Conservation (phyloP, 1,140 invertebrate species). For the Aphis craccivora region DNA sequence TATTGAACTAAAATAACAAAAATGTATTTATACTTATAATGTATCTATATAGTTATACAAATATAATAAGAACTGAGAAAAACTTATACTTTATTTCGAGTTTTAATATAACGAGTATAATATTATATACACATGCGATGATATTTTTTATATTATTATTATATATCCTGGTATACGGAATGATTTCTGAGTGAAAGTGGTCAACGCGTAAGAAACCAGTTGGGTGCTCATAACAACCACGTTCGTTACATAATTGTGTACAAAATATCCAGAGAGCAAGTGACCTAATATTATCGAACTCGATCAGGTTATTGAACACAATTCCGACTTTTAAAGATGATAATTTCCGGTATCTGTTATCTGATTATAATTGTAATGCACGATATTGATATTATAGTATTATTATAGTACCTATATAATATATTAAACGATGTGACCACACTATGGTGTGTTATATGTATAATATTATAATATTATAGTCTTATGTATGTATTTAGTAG, state of each 20-base stretch:
- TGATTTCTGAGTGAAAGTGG: constrained; percentile 56
- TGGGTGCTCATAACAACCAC: constrained; percentile 55
- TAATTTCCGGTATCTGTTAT: constrained; percentile 29
- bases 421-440: background rate
- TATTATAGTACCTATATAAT: background rate
- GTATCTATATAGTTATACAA: background rate
- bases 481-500: too few relatives aligned
- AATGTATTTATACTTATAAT: background rate
- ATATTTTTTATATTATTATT: constrained; percentile 19
- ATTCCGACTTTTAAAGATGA: constrained; percentile 20
- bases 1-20: background rate
- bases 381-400: background rate
- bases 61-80: constrained; percentile 1
- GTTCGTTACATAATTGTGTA: constrained; percentile 42
- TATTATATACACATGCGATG: background rate
- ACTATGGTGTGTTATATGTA: background rate
- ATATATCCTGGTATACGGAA: constrained; percentile 45
- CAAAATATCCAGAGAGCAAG: constrained; percentile 36
- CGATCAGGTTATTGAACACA: constrained; percentile 44
- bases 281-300: constrained; percentile 48
- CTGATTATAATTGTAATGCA: background rate
- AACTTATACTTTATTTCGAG: background rate
- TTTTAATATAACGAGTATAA: background rate
- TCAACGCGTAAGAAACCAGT: constrained; percentile 56
- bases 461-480: background rate